Percentiles rank a stretch among this genome's conserved stretches.
Conservation (phyloP, 2,113 vertebrate species). For the Nanorana parkeri region DNA sequence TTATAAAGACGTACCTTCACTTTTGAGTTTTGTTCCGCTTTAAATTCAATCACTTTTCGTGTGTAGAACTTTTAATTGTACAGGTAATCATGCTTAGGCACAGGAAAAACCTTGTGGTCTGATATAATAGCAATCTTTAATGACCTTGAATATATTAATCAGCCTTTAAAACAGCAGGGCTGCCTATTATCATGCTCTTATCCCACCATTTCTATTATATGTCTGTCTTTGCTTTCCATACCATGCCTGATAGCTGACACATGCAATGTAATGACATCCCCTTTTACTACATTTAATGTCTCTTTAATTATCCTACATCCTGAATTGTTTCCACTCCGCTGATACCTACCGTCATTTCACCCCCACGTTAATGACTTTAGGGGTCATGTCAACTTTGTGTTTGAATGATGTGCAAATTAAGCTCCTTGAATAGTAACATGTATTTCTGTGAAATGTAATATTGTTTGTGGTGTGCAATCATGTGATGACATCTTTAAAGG, state of each 20-base stretch:
- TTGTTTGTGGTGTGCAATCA: too few relatives aligned
- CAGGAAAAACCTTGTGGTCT: neutral
- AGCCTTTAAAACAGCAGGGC: too few relatives aligned
- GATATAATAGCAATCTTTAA: neutral
- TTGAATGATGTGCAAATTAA: conserved; percentile 5
- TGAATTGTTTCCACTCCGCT: conserved; percentile 1
- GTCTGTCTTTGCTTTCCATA: too few relatives aligned
- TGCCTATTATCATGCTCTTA: too few relatives aligned
- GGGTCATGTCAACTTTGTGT: neutral
- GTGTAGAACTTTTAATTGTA: too few relatives aligned
- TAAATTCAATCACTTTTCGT: too few relatives aligned
- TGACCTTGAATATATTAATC: too few relatives aligned
- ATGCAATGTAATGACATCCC: neutral
- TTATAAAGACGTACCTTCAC: too few relatives aligned
- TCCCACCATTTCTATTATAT: too few relatives aligned
- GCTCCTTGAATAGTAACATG: neutral
- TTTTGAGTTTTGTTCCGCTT: too few relatives aligned
- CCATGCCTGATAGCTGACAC: neutral
- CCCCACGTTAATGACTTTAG: neutral
- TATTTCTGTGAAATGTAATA: neutral
- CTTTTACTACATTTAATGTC: neutral
- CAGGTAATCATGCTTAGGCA: too few relatives aligned
- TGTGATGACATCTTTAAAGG: too few relatives aligned
- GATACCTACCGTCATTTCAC: neutral
- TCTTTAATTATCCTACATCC: conserved; percentile 1